phyloP scores from a whole-genome alignment of 2,888 invertebrate species.

The Pimpla rufipes region DNA sequence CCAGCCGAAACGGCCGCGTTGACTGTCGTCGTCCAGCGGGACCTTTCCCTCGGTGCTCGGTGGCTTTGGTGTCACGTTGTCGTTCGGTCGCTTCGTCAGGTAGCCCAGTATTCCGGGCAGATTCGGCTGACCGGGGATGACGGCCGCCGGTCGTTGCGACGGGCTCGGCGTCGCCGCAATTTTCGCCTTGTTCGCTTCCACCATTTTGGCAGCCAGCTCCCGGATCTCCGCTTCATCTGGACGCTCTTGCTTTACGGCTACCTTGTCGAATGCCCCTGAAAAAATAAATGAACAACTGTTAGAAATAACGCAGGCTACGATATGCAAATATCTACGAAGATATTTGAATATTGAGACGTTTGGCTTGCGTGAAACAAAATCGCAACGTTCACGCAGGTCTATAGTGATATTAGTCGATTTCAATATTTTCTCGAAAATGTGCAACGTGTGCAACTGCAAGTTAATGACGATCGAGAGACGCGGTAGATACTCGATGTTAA shows the following conservation, averaged over 20 bases:
- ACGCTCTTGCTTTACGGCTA: constrained; percentile 90
- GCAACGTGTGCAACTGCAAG: too few species aligned
- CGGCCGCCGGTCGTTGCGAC: constrained; percentile 71
- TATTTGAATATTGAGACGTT: too few species aligned
- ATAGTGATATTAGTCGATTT: too few species aligned
- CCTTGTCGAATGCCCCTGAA: constrained; percentile 80
- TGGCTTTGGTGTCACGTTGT: constrained; percentile 72
- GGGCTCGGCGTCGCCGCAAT: constrained; percentile 85
- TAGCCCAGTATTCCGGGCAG: constrained; percentile 82
- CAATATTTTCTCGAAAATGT: too few species aligned
- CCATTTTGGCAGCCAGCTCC: constrained; percentile 94
- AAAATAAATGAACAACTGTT: constrained; percentile 41
- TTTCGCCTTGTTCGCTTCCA: constrained; percentile 92
- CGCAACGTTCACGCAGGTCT: too few species aligned
- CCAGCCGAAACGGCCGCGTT: constrained; percentile 96
- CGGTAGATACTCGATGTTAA: too few species aligned
- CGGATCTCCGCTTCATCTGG: constrained; percentile 95
- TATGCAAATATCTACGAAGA: too few species aligned
- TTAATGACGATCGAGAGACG: too few species aligned
- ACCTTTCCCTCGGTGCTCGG: constrained; percentile 85
- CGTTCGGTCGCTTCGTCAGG: constrained; percentile 83
- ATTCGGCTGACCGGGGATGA: constrained; percentile 77
- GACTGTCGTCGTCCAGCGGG: constrained; percentile 90
- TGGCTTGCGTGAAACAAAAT: too few species aligned
- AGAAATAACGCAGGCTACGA: background rate